phyloP scores from a whole-genome alignment of 2,113 vertebrate species.

The Puma concolor region DNA sequence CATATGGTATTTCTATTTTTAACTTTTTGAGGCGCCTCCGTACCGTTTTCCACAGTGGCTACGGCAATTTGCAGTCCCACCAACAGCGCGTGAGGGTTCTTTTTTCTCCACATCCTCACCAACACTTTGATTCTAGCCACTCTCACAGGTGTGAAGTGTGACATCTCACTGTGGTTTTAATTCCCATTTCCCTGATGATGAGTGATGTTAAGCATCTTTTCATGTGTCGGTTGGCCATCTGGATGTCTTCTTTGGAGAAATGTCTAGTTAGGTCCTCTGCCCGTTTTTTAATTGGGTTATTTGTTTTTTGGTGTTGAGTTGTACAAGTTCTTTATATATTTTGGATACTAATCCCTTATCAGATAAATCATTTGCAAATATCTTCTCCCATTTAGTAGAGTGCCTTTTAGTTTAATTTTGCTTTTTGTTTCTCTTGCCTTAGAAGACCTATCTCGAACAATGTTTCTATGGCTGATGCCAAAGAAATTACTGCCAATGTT shows the following conservation, averaged over 20 bases:
- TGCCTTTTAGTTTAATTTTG: neutral
- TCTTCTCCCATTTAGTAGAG: neutral
- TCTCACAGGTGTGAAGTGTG: neutral
- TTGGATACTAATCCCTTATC: neutral
- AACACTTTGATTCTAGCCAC: neutral
- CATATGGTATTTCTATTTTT: neutral
- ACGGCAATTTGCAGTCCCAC: neutral
- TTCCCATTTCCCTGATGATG: neutral
- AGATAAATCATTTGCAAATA: neutral
- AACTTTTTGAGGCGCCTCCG: neutral
- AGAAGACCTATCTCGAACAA: neutral
- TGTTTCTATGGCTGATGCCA: neutral
- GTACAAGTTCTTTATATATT: neutral
- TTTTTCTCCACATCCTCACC: neutral
- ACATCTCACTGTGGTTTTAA: neutral
- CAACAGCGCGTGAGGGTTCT: neutral
- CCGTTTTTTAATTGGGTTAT: neutral
- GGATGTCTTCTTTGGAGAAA: neutral
- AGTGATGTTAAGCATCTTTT: neutral
- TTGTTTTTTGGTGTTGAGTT: neutral
- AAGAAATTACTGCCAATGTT: neutral
- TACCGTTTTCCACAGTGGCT: neutral
- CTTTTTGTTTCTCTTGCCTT: neutral
- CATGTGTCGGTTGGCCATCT: neutral
- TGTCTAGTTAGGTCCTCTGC: neutral